A percentile compares a stretch with the other conserved stretches of the same genome.
phyloP scores from a whole-genome alignment of 2,888 invertebrate genomes.

The Lingula anatina region DNA sequence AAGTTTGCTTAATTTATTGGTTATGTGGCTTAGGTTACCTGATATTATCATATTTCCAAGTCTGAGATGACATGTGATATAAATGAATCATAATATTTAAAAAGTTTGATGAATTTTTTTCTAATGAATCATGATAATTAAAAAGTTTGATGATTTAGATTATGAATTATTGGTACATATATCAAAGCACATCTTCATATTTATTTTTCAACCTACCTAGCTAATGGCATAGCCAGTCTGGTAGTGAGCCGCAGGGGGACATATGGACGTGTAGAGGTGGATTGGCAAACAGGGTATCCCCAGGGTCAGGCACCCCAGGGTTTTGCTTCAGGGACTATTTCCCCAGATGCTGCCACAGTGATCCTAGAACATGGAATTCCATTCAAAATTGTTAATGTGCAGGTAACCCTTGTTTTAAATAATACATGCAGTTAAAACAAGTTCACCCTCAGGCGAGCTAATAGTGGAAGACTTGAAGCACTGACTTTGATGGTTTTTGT shows the following conservation, averaged over 20 bases:
- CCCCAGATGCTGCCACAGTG: conserved; percentile 25
- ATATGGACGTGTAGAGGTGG: conserved; percentile 35
- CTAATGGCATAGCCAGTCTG: conserved; percentile 18
- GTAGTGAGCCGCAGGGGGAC: conserved; percentile 28
- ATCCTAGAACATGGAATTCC: conserved; percentile 31
- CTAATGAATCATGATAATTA: conserved; percentile 1
- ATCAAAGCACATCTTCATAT: no score
- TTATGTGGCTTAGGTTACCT: no score
- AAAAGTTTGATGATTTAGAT: no score
- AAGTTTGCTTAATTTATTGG: no score
- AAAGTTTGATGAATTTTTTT: neutral
- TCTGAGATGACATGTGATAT: neutral
- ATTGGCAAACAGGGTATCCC: conserved; percentile 36
- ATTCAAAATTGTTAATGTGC: conserved; percentile 26
- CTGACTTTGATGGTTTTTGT: no score
- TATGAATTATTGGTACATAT: no score
- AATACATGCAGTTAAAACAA: no score
- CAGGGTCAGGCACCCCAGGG: conserved; percentile 17
- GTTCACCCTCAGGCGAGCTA: no score
- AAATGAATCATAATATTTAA: neutral
- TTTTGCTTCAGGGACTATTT: conserved; percentile 27
- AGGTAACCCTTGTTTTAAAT: conserved; percentile 21
- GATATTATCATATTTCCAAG: no score
- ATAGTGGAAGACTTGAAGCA: no score
- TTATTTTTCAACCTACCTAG: no score